Conservation (phyloP, 1,140 invertebrate species). For the Drosophila ficusphila region DNA sequence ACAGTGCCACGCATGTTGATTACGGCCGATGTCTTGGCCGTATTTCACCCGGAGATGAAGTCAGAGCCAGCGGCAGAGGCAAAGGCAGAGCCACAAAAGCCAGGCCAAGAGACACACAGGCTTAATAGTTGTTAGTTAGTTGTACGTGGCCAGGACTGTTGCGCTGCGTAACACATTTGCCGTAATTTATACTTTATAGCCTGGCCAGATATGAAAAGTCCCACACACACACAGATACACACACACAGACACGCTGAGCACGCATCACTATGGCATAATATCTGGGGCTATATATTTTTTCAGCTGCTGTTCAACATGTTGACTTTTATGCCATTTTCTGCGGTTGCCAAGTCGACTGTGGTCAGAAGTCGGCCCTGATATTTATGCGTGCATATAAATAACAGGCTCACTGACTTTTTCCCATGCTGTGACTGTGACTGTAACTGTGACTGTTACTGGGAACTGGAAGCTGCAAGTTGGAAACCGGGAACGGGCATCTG, state of each 20-base stretch:
- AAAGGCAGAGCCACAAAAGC: conserved; percentile 1
- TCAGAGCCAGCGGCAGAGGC: conserved; percentile 17
- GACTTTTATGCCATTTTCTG: conserved; percentile 80
- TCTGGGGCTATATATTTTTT: conserved; percentile 73
- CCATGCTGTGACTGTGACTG: conserved; percentile 10
- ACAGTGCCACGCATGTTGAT: conserved; percentile 78
- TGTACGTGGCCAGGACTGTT: conserved; percentile 59
- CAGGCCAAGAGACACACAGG: too few species aligned
- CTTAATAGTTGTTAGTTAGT: conserved; percentile 83
- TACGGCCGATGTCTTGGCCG: conserved; percentile 45
- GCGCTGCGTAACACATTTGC: conserved; percentile 65
- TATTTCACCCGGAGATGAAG: conserved; percentile 54
- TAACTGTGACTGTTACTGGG: conserved; percentile 2
- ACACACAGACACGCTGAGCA: too few species aligned
- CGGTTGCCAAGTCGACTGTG: conserved; percentile 76
- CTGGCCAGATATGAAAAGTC: conserved; percentile 77
- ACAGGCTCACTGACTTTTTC: conserved; percentile 41
- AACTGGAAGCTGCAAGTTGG: neutral
- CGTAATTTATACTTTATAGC: conserved; percentile 83
- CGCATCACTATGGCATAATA: conserved; percentile 50
- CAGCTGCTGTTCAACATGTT: conserved; percentile 72
- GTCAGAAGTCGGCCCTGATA: conserved; percentile 66
- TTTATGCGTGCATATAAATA: conserved; percentile 79
- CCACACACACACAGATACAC: conserved; percentile 18
- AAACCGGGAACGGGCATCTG: neutral